Percentiles rank a stretch among this genome's conserved stretches.
Evolutionary conservation across 1,140 invertebrate genomes (phyloP).

Genomic region (Drosophila leontia): DNA sequence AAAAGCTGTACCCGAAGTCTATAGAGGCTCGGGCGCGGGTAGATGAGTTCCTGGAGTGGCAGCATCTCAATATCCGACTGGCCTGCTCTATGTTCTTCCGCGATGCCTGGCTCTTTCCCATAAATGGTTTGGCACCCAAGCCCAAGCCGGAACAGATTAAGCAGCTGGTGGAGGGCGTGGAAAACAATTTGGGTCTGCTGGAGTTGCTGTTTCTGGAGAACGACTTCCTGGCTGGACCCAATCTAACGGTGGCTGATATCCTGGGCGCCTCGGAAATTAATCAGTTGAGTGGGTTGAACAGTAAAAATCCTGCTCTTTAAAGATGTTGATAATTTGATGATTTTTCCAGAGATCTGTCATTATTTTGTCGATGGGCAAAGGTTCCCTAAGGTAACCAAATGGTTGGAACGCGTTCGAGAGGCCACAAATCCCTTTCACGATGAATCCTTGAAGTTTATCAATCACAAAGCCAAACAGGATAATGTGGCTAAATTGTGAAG

Average conservation of each 20-base stretch:
- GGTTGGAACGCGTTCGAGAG: slow-evolving; percentile 88
- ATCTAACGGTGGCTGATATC: slow-evolving; percentile 91
- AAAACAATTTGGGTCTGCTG: slow-evolving; percentile 86
- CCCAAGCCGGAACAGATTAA: slow-evolving; percentile 85
- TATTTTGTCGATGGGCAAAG: slow-evolving; percentile 86
- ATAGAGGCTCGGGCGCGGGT: slow-evolving; percentile 89
- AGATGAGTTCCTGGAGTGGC: slow-evolving; percentile 95
- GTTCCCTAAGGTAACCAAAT: slow-evolving; percentile 87
- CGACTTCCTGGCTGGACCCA: slow-evolving; percentile 89
- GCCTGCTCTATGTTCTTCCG: slow-evolving; percentile 89
- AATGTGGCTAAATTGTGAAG: slow-evolving; percentile 41
- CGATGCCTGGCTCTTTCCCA: slow-evolving; percentile 86
- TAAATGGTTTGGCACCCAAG: slow-evolving; percentile 81
- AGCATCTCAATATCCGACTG: slow-evolving; percentile 90
- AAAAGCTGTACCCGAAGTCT: slow-evolving; percentile 91
- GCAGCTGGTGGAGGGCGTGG: slow-evolving; percentile 85
- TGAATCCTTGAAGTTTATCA: slow-evolving; percentile 85
- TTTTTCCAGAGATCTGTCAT: slow-evolving; percentile 86
- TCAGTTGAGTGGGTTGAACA: slow-evolving; percentile 88
- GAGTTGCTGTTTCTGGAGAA: slow-evolving; percentile 88
- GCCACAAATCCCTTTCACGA: slow-evolving; percentile 88
- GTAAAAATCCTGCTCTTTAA: too few relatives aligned
- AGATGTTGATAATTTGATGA: too few relatives aligned
- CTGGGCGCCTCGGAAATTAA: slow-evolving; percentile 92
- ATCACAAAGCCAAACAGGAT: slow-evolving; percentile 43